A percentile compares a stretch with the other conserved stretches of the same genome.
Conservation (phyloP, 2,888 invertebrate species). For the Oeneis ivallda region DNA sequence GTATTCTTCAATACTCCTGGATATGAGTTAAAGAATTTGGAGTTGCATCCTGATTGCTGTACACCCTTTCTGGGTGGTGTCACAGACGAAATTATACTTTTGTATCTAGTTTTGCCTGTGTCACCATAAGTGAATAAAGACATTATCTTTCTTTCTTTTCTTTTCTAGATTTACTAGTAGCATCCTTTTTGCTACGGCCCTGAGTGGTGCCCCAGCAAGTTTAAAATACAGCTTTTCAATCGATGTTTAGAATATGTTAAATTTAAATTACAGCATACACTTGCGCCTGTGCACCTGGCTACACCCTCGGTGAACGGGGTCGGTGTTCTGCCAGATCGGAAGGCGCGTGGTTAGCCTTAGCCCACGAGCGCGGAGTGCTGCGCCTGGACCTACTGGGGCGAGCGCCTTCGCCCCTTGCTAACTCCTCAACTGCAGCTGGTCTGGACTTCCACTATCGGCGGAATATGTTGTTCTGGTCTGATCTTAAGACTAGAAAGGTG, state of each 20-base stretch:
- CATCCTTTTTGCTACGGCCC: no score
- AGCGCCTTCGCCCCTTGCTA: slow-evolving; percentile 85
- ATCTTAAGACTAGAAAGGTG: slow-evolving; percentile 92
- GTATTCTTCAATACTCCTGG: no score
- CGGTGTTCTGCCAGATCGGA: slow-evolving; percentile 84
- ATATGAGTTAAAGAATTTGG: no score
- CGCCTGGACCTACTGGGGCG: slow-evolving; percentile 87
- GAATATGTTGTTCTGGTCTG: slow-evolving; percentile 93
- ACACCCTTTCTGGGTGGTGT: no score
- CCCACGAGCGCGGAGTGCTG: slow-evolving; percentile 82
- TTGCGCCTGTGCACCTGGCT: slow-evolving; percentile 92
- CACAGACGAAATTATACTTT: no score
- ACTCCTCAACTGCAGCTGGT: slow-evolving; percentile 83
- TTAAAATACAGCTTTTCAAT: no score
- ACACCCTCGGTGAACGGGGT: slow-evolving; percentile 81
- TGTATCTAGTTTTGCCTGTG: no score
- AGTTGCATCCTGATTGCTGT: no score
- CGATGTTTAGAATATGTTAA: no score
- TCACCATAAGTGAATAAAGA: no score
- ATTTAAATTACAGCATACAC: slow-evolving; percentile 80
- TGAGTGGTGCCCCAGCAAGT: background rate
- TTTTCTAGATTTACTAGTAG: no score
- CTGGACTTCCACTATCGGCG: slow-evolving; percentile 90
- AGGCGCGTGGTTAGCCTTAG: slow-evolving; percentile 81
- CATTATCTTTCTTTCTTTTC: no score